These are phyloP conservation scores for Oscheius sp. DNA, from an alignment of 1,140 invertebrate species.

Conservation along the genomic window DNA sequence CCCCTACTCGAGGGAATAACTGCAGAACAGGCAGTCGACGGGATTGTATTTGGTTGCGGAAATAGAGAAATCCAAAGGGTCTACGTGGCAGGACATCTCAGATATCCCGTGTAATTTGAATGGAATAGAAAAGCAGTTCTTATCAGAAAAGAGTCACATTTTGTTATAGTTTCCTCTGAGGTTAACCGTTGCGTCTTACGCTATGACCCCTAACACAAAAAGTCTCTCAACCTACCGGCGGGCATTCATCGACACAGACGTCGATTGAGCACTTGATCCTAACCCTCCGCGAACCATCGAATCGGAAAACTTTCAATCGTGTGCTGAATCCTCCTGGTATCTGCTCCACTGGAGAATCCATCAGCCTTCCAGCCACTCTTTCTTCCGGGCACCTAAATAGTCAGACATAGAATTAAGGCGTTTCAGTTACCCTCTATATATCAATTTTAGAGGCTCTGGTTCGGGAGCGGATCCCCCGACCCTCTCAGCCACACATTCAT, in stretches of 20 bases:
- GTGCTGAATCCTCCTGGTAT: conserved; percentile 51
- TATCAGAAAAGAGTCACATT: no score
- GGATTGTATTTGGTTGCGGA: conserved; percentile 49
- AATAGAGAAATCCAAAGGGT: conserved; percentile 48
- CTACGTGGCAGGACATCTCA: conserved; percentile 36
- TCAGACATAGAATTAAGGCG: background rate
- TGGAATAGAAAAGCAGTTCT: no score
- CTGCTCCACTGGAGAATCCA: conserved; percentile 46
- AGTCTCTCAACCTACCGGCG: conserved; percentile 28
- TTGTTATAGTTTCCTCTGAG: no score
- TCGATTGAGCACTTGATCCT: conserved; percentile 55
- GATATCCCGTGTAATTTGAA: conserved; percentile 8
- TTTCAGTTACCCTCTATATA: conserved; percentile 46
- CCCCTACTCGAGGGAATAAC: background rate
- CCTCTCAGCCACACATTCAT: conserved; percentile 56
- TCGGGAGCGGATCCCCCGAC: conserved; percentile 52
- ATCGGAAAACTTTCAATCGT: conserved; percentile 57
- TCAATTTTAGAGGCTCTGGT: conserved; percentile 51
- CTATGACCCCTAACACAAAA: no score
- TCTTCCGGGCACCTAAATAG: conserved; percentile 53
- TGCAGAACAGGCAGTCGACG: conserved; percentile 40
- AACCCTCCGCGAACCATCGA: conserved; percentile 56
- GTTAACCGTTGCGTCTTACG: no score
- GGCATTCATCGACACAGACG: conserved; percentile 53
- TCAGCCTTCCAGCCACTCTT: conserved; percentile 44